Conservation (phyloP, 2,888 invertebrate genomes). For the Eupithecia subfuscata region DNA sequence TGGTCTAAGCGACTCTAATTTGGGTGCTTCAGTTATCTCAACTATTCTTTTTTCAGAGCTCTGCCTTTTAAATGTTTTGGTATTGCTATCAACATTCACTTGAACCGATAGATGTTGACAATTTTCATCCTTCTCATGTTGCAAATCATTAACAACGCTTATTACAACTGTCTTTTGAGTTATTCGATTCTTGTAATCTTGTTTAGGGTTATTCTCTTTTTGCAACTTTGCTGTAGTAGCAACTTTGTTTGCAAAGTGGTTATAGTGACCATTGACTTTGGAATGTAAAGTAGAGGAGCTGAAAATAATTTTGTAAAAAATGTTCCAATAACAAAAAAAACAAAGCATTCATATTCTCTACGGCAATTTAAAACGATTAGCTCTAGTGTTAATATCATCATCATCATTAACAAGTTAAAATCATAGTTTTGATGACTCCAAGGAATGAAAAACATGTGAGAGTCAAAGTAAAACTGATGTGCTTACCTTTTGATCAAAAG, state of each 20-base stretch:
- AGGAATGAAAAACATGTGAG: background rate
- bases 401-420: background rate
- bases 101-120: constrained; percentile 61
- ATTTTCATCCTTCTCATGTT: constrained; percentile 32
- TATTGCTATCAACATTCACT: constrained; percentile 64
- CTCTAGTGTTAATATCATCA: background rate
- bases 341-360: background rate
- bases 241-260: constrained; percentile 49
- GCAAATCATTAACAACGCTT: constrained; percentile 60
- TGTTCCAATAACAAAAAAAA: constrained; percentile 34
- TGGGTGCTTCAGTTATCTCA: constrained; percentile 27
- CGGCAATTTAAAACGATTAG: background rate
- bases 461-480: background rate
- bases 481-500: constrained; percentile 73
- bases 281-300: constrained; percentile 71
- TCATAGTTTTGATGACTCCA: background rate
- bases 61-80: constrained; percentile 64
- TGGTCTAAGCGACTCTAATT: constrained; percentile 16
- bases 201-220: constrained; percentile 73
- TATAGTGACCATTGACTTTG: constrained; percentile 56
- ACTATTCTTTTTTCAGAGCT: constrained; percentile 32
- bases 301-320: constrained; percentile 53
- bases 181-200: constrained; percentile 56
- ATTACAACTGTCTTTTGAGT: constrained; percentile 63
- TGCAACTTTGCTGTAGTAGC: constrained; percentile 58